Conservation (phyloP, 2,797 vertebrate genomes). For the Bradypus variegatus region DNA sequence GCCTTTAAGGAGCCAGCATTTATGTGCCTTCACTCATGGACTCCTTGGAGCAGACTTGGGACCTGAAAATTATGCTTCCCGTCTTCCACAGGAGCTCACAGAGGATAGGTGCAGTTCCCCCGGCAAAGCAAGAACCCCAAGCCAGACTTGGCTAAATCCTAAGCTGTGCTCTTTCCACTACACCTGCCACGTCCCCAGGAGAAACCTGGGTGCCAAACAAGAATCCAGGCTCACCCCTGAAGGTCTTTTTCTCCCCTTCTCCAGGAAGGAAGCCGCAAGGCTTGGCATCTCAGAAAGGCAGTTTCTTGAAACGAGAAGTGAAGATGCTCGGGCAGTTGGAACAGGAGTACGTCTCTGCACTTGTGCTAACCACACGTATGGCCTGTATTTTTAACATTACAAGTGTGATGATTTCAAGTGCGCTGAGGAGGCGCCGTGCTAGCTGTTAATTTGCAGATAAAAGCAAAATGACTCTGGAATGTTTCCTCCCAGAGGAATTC, state of each 20-base stretch:
- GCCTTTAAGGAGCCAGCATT: not conserved
- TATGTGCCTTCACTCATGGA: not conserved
- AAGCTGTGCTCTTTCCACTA: not conserved
- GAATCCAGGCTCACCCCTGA: not conserved
- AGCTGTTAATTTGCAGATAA: not conserved
- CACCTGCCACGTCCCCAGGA: not conserved
- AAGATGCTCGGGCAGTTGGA: not conserved
- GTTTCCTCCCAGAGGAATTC: not conserved
- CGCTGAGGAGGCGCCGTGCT: not conserved
- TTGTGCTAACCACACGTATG: accelerated
- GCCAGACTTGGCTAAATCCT: not conserved
- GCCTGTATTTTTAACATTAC: not conserved
- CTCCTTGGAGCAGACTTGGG: not conserved
- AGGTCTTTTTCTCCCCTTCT: not conserved
- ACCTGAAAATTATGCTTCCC: no score
- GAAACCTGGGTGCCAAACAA: not conserved
- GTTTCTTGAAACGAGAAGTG: not conserved
- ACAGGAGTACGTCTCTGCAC: accelerated
- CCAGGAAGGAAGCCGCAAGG: not conserved
- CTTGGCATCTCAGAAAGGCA: not conserved
- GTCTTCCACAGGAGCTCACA: not conserved
- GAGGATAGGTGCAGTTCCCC: not conserved
- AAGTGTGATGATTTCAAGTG: not conserved
- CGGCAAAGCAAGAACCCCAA: not conserved
- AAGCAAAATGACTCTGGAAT: not conserved